phyloP scores from a whole-genome alignment of 2,113 vertebrate genomes.

The Burhinus oedicnemus region DNA sequence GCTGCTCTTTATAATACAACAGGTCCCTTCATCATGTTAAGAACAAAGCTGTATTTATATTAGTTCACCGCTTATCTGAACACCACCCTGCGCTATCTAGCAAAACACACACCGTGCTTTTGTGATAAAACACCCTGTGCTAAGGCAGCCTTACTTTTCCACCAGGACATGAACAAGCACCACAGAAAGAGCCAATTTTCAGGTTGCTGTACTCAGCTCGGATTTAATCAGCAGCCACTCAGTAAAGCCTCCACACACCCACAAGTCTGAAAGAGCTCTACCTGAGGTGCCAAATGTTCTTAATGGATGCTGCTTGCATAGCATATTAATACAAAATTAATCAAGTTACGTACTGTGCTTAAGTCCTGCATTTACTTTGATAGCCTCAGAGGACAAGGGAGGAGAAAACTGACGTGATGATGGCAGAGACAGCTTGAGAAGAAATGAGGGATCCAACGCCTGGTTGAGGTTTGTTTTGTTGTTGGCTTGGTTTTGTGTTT shows the following conservation, averaged over 20 bases:
- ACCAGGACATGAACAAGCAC: not conserved
- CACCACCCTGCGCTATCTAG: not conserved
- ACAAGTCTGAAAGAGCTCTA: not conserved
- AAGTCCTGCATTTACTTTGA: not conserved
- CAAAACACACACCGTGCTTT: not conserved
- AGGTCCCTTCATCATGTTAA: not conserved
- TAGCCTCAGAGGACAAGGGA: not conserved
- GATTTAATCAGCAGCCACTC: not conserved
- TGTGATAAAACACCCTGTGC: not conserved
- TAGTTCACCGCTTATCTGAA: not conserved
- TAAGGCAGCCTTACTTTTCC: not conserved
- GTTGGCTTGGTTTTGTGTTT: not conserved
- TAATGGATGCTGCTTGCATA: not conserved
- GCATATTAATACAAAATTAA: not conserved
- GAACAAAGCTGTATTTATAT: not conserved
- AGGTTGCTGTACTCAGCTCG: not conserved
- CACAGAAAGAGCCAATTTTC: not conserved
- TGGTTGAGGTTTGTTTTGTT: not conserved
- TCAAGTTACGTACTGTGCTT: not conserved
- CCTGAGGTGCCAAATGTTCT: not conserved
- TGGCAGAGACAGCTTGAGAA: not conserved
- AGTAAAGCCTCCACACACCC: not conserved
- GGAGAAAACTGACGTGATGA: fast-evolving
- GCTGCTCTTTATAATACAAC: not conserved
- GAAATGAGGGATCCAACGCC: not conserved